phyloP scores from a whole-genome alignment of 2,797 vertebrate species.

The Pteronotus mesoamericanus region DNA sequence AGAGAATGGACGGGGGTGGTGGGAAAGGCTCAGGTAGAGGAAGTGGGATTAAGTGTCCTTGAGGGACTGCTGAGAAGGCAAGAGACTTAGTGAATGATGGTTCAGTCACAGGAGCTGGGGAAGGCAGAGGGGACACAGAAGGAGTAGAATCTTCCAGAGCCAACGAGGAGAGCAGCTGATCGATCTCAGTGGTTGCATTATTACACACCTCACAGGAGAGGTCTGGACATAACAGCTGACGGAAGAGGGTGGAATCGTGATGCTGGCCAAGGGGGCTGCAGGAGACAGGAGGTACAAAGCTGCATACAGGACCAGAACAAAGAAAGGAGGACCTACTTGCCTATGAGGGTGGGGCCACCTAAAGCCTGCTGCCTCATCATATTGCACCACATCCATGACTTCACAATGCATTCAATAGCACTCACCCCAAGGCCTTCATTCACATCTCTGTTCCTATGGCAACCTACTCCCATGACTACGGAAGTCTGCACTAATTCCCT shows the following conservation, averaged over 20 bases:
- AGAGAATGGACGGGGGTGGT: neutral
- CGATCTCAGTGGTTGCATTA: neutral
- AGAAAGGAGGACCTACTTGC: neutral
- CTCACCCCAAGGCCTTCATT: neutral
- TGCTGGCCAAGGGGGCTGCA: neutral
- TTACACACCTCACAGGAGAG: constrained; percentile 34
- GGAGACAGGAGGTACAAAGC: neutral
- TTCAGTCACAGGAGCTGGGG: neutral
- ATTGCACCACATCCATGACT: neutral
- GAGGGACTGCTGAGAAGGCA: neutral
- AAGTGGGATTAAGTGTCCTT: neutral
- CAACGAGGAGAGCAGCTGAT: neutral
- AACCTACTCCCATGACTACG: neutral
- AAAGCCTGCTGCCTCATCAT: neutral
- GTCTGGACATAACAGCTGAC: constrained; percentile 5
- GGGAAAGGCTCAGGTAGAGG: neutral
- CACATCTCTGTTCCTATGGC: neutral
- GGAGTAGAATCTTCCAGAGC: neutral
- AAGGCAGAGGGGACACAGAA: neutral
- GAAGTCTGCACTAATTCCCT: neutral
- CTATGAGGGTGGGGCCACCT: accelerated
- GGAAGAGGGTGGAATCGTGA: neutral
- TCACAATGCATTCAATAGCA: neutral
- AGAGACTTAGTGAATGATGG: no score
- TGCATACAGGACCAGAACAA: neutral